Base-by-base conservation (phyloP, 2,113 vertebrate genomes). In the Oncorhynchus mykiss region DNA sequence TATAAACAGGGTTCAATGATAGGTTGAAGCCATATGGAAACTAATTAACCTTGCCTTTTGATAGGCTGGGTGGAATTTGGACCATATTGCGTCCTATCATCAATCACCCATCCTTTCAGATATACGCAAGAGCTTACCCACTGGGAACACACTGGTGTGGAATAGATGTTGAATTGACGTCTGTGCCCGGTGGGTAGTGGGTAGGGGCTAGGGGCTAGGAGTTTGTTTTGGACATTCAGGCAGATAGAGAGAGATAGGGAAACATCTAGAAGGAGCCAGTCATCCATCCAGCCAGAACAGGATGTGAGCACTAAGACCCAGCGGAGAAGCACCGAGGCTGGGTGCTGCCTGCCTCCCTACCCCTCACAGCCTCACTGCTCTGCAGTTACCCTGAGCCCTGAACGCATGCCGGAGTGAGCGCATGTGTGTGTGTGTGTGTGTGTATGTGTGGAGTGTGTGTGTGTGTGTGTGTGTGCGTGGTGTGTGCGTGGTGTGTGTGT, bases 251-350 rank as follows among this genome's bases (percentile, higher is more conserved):
- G 7, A 11, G 22, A 48, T 13, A 77, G 49, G 51, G 51, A 18
- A 18, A 27, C 20, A 45, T 57, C 27, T 8, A 71, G n/a, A 25
- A 45, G 39, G 9, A 45, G 9, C 9, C 39, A 11, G 39, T 45
- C 39, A 45, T 45, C 39, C 39, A 45, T 45, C 39, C 39, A 45
- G 39, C 67, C 49, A 71, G 54, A 48, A 57, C 39, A n/a, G 65
- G 70, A 0, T 1, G 57, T 57, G 24, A 86, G 87, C 93, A 91
- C 91, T 94, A 94, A 91, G 93, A 94, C 93, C 93, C 88, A 90
- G 93, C 81, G 81, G 80, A 87, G 75, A 45, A 72, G 75, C 29
- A 72, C 39, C 9, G 9, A 2, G 39, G 9, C 39, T 45, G 39
- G 39, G 39, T 45, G 9, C 39, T 45, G 9, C 39, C 39, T 45